Evolutionary conservation across 2,888 invertebrate species (phyloP), one percentile per base, ranked within the genome.

Genomic region (Coenonympha glycerion): DNA sequence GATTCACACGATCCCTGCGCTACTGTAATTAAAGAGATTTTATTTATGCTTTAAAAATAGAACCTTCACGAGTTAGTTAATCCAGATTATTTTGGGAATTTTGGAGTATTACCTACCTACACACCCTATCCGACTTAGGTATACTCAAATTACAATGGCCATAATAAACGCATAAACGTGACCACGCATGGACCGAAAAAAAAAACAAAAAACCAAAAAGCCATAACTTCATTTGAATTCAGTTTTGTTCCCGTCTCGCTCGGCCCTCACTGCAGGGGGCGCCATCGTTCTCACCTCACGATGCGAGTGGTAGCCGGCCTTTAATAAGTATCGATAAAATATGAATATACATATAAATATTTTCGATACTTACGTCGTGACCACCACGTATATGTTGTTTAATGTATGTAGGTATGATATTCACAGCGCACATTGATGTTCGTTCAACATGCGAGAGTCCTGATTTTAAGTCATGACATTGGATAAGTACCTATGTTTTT

Each of bases 291-390:
- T 87, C 87, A 87, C 87, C 86, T 87, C 83, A 71, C 79, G 86
- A 85, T 69, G 84, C 84, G 85, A 83, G 82, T 87, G 79, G 87
- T 87, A 87, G 87, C 86, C 79, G 79, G 73, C 74, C 81, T 81
- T 85, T 87, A 87, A 87, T 86, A 87, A 84, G 82, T 81, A 81
- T 85, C 84, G 85, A 85, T 87, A 86, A 87, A 86, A 82, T 84
- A 87, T 86, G 84, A 84, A 84, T 83, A 84, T 82, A 81, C 80
- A 82, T 81, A 83, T 81, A 84, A 84, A 87, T 79, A 84, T 83
- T 83, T 82, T 78, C 68, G 73, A 78, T 81, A 73, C 79, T 73
- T 52, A 47, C 24, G 18, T 34, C 45, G 37, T 26, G 45, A 40
- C 39, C 33, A 50, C 26, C 39, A 11, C 15, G 24, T 8, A 34